Percentiles rank a stretch among this genome's conserved stretches.
Conservation (phyloP, 2,113 vertebrate species). For the Drymodes brunneopygia region DNA sequence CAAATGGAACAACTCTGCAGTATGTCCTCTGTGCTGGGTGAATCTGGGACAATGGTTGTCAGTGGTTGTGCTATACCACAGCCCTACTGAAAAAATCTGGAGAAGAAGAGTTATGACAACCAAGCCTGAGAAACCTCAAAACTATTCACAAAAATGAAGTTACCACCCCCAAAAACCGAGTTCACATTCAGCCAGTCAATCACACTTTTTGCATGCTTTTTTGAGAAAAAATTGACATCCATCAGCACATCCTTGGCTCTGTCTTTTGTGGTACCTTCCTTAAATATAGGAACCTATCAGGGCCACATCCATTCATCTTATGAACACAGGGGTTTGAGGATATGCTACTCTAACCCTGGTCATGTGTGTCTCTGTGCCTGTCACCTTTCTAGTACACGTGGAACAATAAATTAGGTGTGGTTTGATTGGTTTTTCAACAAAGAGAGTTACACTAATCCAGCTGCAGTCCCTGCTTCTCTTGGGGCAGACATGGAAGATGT, state of each 20-base stretch:
- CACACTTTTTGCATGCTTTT: not conserved
- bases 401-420: not conserved
- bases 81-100: not conserved
- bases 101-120: not conserved
- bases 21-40: not conserved
- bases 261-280: not conserved
- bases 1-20: not conserved
- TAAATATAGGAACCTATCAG: not conserved
- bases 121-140: not conserved
- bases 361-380: not conserved
- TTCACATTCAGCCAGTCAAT: not conserved
- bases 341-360: not conserved
- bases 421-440: not conserved
- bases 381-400: not conserved
- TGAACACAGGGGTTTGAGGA: not conserved
- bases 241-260: not conserved
- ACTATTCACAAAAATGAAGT: not conserved
- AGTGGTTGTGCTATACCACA: not conserved
- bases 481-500: not conserved
- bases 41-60: not conserved
- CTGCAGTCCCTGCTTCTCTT: not conserved
- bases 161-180: not conserved
- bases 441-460: not conserved
- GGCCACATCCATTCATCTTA: not conserved
- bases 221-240: not conserved